These are phyloP conservation scores for Anabacerthia variegaticeps DNA, from an alignment of 2,797 vertebrate genomes.

Conservation along the genomic window DNA sequence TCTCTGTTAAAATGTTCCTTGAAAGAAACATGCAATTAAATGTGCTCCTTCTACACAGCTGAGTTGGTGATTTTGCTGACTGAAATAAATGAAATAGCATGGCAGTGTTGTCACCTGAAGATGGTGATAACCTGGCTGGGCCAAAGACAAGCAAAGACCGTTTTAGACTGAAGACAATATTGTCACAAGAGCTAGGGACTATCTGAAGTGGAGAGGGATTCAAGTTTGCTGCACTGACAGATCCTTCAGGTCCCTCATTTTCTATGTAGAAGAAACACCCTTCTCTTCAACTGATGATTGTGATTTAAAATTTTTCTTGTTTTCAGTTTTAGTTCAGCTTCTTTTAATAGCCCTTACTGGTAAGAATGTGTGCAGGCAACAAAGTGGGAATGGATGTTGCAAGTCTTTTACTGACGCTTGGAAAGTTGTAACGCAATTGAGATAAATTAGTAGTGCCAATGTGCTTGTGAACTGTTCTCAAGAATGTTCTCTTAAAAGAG, in stretches of 20 bases:
- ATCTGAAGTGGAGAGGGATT: background rate
- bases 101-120: background rate
- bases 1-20: background rate
- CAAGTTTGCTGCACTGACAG: background rate
- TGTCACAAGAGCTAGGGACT: background rate
- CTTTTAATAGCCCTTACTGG: background rate
- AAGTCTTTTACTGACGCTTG: background rate
- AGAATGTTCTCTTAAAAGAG: slow-evolving; percentile 12
- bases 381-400: background rate
- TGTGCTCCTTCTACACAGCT: background rate
- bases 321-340: background rate
- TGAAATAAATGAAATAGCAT: background rate
- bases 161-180: background rate
- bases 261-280: background rate
- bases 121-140: background rate
- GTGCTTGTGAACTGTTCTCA: slow-evolving; percentile 1
- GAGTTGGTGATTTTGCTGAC: background rate
- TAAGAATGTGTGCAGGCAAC: background rate
- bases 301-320: background rate
- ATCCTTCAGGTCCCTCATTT: background rate
- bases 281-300: background rate
- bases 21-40: background rate
- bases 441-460: background rate
- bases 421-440: background rate
- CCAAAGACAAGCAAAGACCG: background rate